Evolutionary conservation across 2,113 vertebrate species (phyloP).

Genomic region (Cynopterus brachyotis): DNA sequence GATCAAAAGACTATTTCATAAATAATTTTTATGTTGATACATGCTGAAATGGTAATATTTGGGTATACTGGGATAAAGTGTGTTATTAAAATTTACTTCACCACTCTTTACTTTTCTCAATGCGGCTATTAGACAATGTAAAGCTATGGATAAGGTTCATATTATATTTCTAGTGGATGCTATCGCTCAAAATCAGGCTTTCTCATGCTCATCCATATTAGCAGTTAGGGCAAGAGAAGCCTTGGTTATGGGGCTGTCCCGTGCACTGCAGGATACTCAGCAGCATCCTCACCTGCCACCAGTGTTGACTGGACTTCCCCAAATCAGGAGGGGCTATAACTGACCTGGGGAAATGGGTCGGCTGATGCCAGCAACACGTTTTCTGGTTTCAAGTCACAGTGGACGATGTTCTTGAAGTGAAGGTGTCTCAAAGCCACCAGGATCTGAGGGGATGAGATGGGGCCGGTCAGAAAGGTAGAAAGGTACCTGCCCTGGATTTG

Average conservation of each 20-base stretch:
- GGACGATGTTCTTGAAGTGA: conserved; percentile 95
- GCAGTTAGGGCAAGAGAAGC: background rate
- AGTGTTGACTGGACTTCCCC: background rate
- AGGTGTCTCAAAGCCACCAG: conserved; percentile 91
- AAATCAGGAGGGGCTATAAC: background rate
- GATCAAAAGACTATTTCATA: background rate
- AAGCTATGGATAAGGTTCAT: background rate
- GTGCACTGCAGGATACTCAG: background rate
- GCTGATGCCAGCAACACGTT: conserved; percentile 93
- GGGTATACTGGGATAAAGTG: background rate
- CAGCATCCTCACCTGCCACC: background rate
- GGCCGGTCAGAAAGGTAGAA: background rate
- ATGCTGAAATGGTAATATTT: background rate
- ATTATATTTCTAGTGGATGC: background rate
- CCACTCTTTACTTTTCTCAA: background rate
- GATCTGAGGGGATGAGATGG: conserved; percentile 83
- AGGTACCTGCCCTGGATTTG: accelerated
- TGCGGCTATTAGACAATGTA: background rate
- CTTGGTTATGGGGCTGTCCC: background rate
- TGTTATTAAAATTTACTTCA: background rate
- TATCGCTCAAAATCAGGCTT: background rate
- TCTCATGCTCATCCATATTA: background rate
- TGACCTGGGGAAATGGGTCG: conserved; percentile 91
- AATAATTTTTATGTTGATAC: background rate
- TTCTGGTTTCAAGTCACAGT: conserved; percentile 94